Base-by-base conservation (phyloP, 2,113 vertebrate species). In the Catharus minimus region DNA sequence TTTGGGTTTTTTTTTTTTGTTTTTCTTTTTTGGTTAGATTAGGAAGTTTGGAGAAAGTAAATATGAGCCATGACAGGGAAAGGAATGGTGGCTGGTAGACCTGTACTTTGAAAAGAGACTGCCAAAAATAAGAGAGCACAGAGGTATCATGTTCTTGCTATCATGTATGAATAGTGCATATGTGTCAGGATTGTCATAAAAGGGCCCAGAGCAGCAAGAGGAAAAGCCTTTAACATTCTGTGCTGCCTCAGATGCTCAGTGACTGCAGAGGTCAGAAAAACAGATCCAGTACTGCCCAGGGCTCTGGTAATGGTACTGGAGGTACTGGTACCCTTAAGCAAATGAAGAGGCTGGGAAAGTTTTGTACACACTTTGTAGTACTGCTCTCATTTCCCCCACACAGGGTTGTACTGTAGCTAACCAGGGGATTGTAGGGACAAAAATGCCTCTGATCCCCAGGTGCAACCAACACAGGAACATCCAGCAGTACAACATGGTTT, bases 161-260 rank as follows among this genome's bases (percentile, higher is more conserved):
- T 9, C 12, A 0, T 50, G 15, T 41, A 3, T 15, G 15, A n/a
- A 7, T 24, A 60, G 11, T 15, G 33, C 33, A 33, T 33, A 5
- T 38, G 21, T 68, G 43, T 19, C 30, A 66, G 50, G 26, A 46
- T 74, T 80, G 60, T 53, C 43, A 10, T 43, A 57, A 16, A 66
- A 65, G 72, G 32, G 26, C 33, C 21, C 33, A 44, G 72, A 55
- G 36, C 15, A 38, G 44, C 20, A 57, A 65, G 81, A 85, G 17
- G n/a, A 75, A 67, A 36, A 74, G 28, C 12, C 23, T 69, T 73
- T 19, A 72, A 33, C 10, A 10, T 53, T 53, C 71, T 53, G 1
- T 80, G 7, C 67, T 33, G 18, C 46, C 33, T 86, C 58, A 36
- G 52, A 21, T 39, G 50, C 50, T 85, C 66, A 53, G 66, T 87